Evolutionary conservation across 2,113 vertebrate genomes (phyloP), one percentile per base, ranked within the genome.

Genomic region (Leptobrachium ailaonicum): DNA sequence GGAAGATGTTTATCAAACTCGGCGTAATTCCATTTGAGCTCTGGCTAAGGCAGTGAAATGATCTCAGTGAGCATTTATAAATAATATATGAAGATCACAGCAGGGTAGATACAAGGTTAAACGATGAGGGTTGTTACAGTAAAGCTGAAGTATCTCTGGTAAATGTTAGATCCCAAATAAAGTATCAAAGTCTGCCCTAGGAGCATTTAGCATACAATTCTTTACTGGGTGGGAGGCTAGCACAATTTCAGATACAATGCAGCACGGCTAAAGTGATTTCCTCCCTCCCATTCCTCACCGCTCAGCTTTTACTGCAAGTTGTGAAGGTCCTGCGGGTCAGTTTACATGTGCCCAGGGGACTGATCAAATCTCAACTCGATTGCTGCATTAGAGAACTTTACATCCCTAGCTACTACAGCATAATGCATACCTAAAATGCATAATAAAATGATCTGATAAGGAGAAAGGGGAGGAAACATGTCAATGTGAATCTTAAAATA

Each of bases 41-140:
- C 41, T 69, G 71, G 53, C 71, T 69, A 63, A 74, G 72, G 71
- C 56, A 81, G 79, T 50, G 69, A 75, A 45, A 44, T 50, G 79
- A 81, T 81, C 79, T 66, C 40, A 60, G 66, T 47, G 71, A 75
- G 42, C 6, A 50, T 43, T 75, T 42, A 74, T 81, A 41, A 81
- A 81, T 81, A 81, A 81, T 81, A 68, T 81, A 81, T 81, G 43
- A 80, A 50, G 78, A 80, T 74, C 64, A 81, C 42, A 75, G 72
- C 54, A 74, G 43, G 47, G 66, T 50, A 62, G 64, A 72, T 62
- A 74, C 53, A 68, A 20, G 14, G 41, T 12, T 64, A 11, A 20
- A 20, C 6, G 43, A 40, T 66, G 42, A 75, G 73, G 79, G 79
- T 71, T 63, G 75, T n/a, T 50, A 62, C 8, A 20, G 53, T 9